phyloP scores from a whole-genome alignment of 2,797 vertebrate genomes.

The Darevskia mixta region DNA sequence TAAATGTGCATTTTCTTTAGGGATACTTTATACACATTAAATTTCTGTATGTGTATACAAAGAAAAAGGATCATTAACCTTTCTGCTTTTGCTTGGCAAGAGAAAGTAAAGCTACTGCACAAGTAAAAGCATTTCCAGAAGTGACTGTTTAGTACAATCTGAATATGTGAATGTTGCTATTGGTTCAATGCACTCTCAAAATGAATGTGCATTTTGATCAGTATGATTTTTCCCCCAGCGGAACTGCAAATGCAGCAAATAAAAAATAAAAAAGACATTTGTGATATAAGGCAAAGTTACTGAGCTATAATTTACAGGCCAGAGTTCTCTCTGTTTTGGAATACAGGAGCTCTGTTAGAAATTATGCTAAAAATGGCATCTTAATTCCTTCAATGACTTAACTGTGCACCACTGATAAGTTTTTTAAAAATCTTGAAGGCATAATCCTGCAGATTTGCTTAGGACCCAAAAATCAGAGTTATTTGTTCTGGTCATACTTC shows the following conservation, averaged over 20 bases:
- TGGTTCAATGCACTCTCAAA: not conserved
- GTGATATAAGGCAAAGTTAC: not conserved
- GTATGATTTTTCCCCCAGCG: not conserved
- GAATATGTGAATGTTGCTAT: not conserved
- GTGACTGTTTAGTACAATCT: not conserved
- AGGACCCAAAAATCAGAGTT: slow-evolving; percentile 13
- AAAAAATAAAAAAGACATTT: not conserved
- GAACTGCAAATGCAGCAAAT: not conserved
- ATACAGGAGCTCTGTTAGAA: not conserved
- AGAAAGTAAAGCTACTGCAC: not conserved
- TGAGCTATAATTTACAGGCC: slow-evolving; percentile 12
- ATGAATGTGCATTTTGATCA: not conserved
- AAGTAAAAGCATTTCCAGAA: not conserved
- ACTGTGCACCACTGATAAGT: slow-evolving; percentile 4
- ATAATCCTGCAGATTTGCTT: not conserved
- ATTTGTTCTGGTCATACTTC: slow-evolving; percentile 1
- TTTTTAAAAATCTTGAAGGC: not conserved
- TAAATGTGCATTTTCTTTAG: not conserved
- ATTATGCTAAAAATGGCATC: slow-evolving; percentile 28
- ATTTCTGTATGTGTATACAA: not conserved
- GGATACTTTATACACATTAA: not conserved
- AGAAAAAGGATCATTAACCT: too few species aligned
- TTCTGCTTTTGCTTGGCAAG: not conserved
- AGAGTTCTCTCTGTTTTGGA: slow-evolving; percentile 6
- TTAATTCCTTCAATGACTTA: slow-evolving; percentile 11